Conservation (phyloP, 1,140 invertebrate species). For the Drosophila fuyamai region DNA sequence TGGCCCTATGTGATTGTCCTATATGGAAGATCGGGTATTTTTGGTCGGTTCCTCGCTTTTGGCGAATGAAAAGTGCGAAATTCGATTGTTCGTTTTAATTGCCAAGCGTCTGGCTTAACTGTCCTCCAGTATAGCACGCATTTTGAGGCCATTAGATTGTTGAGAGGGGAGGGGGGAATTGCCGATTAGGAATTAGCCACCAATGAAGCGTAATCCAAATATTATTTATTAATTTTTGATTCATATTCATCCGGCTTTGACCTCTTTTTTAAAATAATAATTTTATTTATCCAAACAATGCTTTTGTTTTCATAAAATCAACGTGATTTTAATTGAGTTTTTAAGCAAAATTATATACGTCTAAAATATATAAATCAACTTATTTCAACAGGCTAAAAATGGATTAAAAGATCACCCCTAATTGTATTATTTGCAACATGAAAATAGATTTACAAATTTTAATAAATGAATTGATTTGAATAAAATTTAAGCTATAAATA, state of each 20-base stretch:
- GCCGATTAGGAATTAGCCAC: slow-evolving; percentile 5
- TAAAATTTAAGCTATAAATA: no score
- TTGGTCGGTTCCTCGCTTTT: slow-evolving; percentile 39
- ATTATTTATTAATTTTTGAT: slow-evolving; percentile 28
- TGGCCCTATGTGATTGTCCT: slow-evolving; percentile 32
- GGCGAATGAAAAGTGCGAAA: slow-evolving; percentile 69
- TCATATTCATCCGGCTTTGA: neutral
- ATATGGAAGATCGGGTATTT: slow-evolving; percentile 51
- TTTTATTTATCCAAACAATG: neutral
- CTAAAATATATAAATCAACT: neutral
- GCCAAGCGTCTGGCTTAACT: slow-evolving; percentile 47
- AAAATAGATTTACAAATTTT: no score
- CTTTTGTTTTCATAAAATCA: neutral
- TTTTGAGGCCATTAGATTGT: slow-evolving; percentile 24
- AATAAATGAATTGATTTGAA: no score
- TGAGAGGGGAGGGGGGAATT: neutral
- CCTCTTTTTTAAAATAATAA: neutral
- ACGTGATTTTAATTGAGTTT: neutral
- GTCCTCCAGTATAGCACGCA: slow-evolving; percentile 32
- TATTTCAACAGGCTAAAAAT: no score
- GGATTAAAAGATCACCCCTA: no score
- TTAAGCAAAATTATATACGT: neutral
- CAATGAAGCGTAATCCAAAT: slow-evolving; percentile 19
- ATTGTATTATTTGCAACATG: no score
- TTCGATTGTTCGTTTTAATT: slow-evolving; percentile 66